A percentile compares a stretch with the other conserved stretches of the same genome.
These are phyloP conservation scores for Zhuqinia jingwanae DNA, from an alignment of 2,888 invertebrate genomes.

Conservation along the genomic window DNA sequence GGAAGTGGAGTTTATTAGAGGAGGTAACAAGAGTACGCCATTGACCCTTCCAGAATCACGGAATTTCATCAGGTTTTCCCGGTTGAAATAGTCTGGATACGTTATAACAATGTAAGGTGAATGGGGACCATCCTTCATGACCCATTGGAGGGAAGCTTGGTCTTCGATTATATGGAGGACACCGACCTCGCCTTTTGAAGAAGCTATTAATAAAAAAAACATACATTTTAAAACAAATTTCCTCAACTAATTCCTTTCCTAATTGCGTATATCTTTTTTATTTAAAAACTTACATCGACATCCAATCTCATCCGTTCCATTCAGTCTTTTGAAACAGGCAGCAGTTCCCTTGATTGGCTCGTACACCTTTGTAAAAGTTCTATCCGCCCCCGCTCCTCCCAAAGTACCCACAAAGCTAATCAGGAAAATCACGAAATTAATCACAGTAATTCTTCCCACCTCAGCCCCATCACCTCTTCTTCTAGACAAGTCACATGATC, in stretches of 20 bases:
- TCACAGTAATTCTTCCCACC: background rate
- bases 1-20: too few relatives aligned
- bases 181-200: slow-evolving; percentile 90
- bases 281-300: slow-evolving; percentile 89
- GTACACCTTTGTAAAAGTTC: slow-evolving; percentile 85
- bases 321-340: slow-evolving; percentile 93
- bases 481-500: too few relatives aligned
- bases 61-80: slow-evolving; percentile 80
- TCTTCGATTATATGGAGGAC: slow-evolving; percentile 88
- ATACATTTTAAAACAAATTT: too few relatives aligned
- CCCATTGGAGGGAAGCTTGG: slow-evolving; percentile 85
- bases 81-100: slow-evolving; percentile 85
- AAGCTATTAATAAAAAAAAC: slow-evolving; percentile 86
- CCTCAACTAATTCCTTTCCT: too few relatives aligned
- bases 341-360: slow-evolving; percentile 86
- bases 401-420: too few relatives aligned
- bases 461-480: too few relatives aligned
- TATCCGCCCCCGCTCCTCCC: slow-evolving; percentile 22
- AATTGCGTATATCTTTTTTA: background rate
- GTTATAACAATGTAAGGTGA: slow-evolving; percentile 91
- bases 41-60: slow-evolving; percentile 81
- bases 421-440: background rate
- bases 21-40: slow-evolving; percentile 81
- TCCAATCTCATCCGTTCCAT: slow-evolving; percentile 97
- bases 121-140: slow-evolving; percentile 87